Evolutionary conservation across 2,797 vertebrate species (phyloP).

Genomic region (Leuciscus waleckii): DNA sequence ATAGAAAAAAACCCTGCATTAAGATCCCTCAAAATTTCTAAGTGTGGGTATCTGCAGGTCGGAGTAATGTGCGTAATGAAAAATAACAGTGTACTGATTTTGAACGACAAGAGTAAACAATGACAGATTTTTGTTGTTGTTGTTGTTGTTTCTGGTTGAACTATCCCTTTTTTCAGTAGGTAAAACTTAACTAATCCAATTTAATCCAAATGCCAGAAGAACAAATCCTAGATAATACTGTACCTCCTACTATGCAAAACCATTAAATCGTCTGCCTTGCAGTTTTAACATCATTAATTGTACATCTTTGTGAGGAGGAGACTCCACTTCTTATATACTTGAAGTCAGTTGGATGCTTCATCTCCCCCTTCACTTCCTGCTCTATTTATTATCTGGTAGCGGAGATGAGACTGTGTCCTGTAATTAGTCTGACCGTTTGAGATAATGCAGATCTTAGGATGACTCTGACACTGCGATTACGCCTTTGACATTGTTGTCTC

Average conservation of each 20-base stretch:
- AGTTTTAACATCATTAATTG: conserved; percentile 19
- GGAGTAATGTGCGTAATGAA: not conserved
- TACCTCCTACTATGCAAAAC: conserved; percentile 1
- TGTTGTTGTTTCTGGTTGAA: not conserved
- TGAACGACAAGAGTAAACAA: not conserved
- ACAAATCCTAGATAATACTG: conserved; percentile 31
- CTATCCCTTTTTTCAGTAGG: not conserved
- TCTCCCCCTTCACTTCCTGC: not conserved
- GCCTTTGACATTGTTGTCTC: conserved; percentile 54
- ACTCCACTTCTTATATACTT: not conserved
- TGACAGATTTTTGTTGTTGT: not conserved
- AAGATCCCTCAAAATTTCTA: too few species aligned
- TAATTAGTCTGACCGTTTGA: conserved; percentile 60
- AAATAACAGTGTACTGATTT: too few species aligned
- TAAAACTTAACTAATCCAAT: not conserved
- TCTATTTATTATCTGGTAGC: conserved; percentile 43
- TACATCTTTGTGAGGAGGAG: conserved; percentile 1
- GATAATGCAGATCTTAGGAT: conserved; percentile 61
- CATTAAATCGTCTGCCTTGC: not conserved
- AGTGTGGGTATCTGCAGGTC: not conserved
- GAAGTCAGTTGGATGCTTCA: not conserved
- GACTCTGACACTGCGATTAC: conserved; percentile 52
- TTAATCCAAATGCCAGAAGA: conserved; percentile 3
- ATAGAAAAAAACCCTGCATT: not conserved
- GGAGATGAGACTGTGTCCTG: conserved; percentile 41